Conservation (phyloP, 2,113 vertebrate genomes). For the Rhynchopsitta pachyrhyncha region DNA sequence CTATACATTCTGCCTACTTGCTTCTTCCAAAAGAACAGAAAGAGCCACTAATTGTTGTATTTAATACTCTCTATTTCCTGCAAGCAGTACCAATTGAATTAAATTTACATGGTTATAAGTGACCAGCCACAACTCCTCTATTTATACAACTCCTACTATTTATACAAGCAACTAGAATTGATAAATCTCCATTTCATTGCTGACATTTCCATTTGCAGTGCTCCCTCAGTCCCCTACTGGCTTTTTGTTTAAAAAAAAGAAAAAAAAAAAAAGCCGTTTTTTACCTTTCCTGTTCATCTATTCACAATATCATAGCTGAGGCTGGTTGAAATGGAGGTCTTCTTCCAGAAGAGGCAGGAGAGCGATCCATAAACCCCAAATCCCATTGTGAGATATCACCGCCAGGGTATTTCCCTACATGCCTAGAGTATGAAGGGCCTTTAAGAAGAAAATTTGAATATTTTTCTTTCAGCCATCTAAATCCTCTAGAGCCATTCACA, state of each 20-base stretch:
- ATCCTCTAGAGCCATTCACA: not conserved
- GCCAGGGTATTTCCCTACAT: not conserved
- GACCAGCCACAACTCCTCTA: not conserved
- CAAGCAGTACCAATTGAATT: conserved; percentile 38
- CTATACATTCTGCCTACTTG: not conserved
- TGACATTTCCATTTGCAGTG: not conserved
- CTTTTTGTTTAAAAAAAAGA: not conserved
- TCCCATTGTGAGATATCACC: too few relatives aligned
- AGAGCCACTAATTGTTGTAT: not conserved
- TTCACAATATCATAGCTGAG: not conserved
- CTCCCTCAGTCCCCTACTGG: not conserved
- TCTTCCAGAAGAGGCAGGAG: not conserved
- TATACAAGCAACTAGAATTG: not conserved
- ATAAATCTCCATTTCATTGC: conserved; percentile 22
- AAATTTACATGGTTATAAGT: conserved; percentile 16
- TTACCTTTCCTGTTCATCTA: not conserved
- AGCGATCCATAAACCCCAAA: not conserved
- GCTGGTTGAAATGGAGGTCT: not conserved
- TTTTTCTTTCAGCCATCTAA: not conserved
- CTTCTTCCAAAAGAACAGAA: not conserved
- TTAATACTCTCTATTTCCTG: not conserved
- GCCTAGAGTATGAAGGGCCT: not conserved
- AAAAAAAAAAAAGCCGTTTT: not conserved
- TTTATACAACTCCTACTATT: too few relatives aligned
- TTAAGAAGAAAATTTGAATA: not conserved